Evolutionary conservation across 2,113 vertebrate genomes (phyloP).

Genomic region (Platysternon megacephalum): DNA sequence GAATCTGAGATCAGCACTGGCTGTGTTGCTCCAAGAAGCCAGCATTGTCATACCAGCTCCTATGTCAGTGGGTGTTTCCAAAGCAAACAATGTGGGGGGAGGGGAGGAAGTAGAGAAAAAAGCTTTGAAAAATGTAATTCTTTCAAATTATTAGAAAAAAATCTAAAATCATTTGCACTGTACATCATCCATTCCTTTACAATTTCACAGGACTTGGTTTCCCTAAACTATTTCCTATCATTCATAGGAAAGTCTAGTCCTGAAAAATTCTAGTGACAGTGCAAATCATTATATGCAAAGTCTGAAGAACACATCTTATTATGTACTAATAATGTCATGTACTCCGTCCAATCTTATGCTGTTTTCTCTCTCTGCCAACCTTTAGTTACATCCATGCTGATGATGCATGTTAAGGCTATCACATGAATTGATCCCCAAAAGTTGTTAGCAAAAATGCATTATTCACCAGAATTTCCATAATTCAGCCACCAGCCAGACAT

Average conservation of each 20-base stretch:
- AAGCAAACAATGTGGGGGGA: constrained; percentile 9
- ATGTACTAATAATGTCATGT: not conserved
- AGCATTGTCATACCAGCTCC: constrained; percentile 22
- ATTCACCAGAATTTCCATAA: constrained; percentile 14
- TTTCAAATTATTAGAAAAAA: not conserved
- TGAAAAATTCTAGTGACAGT: not conserved
- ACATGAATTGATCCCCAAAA: not conserved
- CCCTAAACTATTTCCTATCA: accelerated
- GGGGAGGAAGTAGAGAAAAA: not conserved
- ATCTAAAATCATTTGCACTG: not conserved
- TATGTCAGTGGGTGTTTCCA: constrained; percentile 48
- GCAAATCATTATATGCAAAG: not conserved
- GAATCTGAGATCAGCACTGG: not conserved
- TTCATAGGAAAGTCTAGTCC: not conserved
- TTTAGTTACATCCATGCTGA: not conserved
- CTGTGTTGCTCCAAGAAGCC: not conserved
- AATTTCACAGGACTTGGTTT: not conserved
- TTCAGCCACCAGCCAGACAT: constrained; percentile 27
- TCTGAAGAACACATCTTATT: not conserved
- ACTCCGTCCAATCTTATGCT: not conserved
- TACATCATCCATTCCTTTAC: not conserved
- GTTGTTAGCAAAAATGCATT: not conserved
- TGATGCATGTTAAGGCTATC: not conserved
- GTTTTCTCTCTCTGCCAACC: not conserved
- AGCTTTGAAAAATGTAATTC: not conserved